phyloP scores from a whole-genome alignment of 1,140 invertebrate genomes.

The Procambarus virginalis region DNA sequence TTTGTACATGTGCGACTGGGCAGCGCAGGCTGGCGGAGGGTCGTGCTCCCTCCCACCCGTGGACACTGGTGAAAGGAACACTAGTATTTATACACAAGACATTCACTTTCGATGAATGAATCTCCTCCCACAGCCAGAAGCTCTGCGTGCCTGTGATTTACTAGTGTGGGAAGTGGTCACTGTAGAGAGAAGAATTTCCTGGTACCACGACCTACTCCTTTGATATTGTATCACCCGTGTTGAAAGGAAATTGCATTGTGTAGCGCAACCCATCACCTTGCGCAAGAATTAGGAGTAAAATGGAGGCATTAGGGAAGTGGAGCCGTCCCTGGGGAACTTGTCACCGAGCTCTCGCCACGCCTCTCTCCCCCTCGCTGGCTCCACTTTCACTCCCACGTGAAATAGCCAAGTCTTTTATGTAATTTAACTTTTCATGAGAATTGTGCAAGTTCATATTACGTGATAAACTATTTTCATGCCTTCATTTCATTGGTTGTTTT shows the following conservation, averaged over 20 bases:
- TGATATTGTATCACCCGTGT: too few relatives aligned
- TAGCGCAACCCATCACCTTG: too few relatives aligned
- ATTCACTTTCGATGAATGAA: background rate
- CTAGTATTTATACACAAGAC: background rate
- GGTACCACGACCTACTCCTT: too few relatives aligned
- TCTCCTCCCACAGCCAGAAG: background rate
- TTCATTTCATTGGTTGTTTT: too few relatives aligned
- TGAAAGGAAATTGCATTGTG: too few relatives aligned
- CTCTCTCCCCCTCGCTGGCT: background rate
- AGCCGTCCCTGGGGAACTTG: background rate
- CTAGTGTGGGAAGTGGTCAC: background rate
- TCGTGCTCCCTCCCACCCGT: background rate
- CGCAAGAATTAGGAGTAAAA: background rate
- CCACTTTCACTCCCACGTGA: conserved; percentile 10
- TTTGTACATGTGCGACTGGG: background rate
- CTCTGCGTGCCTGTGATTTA: background rate
- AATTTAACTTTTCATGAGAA: background rate
- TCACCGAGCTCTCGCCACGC: background rate
- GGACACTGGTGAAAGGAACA: background rate
- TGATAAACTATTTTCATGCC: background rate
- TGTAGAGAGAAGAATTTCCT: too few relatives aligned
- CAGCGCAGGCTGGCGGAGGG: background rate
- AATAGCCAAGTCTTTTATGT: background rate
- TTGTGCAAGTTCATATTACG: background rate
- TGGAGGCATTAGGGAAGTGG: background rate